These are phyloP conservation scores for Chrysocyon brachyurus DNA, from an alignment of 2,797 vertebrate species.

Conservation along the genomic window DNA sequence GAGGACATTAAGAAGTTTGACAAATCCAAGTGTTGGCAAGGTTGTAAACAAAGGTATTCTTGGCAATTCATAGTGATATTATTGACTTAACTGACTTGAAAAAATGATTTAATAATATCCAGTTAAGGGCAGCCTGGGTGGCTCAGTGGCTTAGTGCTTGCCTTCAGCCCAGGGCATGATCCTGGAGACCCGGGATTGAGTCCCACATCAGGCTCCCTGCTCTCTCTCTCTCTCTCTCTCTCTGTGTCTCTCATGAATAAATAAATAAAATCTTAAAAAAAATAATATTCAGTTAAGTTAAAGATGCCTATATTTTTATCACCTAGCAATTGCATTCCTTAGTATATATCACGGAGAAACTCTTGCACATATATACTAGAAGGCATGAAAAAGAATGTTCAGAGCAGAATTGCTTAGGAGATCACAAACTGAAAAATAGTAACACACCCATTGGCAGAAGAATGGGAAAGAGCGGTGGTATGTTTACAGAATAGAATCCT, in stretches of 20 bases:
- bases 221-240: too few relatives aligned
- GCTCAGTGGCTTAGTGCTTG: too few relatives aligned
- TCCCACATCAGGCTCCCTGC: too few relatives aligned
- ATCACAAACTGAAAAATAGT: not conserved
- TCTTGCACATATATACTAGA: too few relatives aligned
- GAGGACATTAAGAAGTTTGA: not conserved
- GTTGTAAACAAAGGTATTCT: not conserved
- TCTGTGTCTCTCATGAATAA: too few relatives aligned
- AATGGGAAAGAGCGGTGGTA: not conserved
- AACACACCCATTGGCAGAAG: not conserved
- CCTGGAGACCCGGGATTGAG: too few relatives aligned
- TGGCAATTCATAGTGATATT: not conserved
- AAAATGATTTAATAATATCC: not conserved
- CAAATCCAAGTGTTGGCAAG: not conserved
- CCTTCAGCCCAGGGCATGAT: too few relatives aligned
- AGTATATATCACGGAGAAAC: not conserved
- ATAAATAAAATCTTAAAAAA: too few relatives aligned
- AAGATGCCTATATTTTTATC: not conserved
- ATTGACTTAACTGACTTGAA: not conserved
- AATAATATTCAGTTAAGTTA: not conserved
- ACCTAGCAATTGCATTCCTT: not conserved
- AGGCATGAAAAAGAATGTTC: not conserved
- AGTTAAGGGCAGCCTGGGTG: not conserved
- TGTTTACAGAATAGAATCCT: not conserved
- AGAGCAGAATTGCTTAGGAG: not conserved